phyloP scores from a whole-genome alignment of 2,888 invertebrate species.

The Gortyna flavago region DNA sequence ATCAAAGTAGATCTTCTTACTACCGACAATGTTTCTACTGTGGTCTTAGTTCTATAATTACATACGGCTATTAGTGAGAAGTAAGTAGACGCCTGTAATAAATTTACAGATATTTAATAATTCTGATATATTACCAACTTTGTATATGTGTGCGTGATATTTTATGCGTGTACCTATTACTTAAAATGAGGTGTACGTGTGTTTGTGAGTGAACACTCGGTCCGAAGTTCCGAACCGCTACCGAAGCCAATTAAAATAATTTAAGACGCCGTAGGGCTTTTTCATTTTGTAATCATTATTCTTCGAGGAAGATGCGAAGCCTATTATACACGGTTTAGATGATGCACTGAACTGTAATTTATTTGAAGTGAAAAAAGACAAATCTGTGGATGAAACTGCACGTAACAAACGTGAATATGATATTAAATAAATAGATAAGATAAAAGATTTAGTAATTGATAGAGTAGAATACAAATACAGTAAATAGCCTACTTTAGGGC shows the following conservation, averaged over 20 bases:
- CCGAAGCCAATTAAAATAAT: slow-evolving; percentile 91
- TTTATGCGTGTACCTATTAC: slow-evolving; percentile 70
- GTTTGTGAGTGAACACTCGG: slow-evolving; percentile 76
- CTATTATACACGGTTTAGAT: slow-evolving; percentile 88
- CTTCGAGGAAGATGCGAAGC: slow-evolving; percentile 86
- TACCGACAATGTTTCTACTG: slow-evolving; percentile 51
- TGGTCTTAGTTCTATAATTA: slow-evolving; percentile 65
- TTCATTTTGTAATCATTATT: slow-evolving; percentile 89
- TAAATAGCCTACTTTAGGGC: background rate
- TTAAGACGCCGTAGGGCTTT: slow-evolving; percentile 88
- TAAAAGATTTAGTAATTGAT: slow-evolving; percentile 4
- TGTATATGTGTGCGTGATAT: slow-evolving; percentile 65
- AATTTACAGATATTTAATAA: slow-evolving; percentile 72
- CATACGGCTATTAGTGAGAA: slow-evolving; percentile 64
- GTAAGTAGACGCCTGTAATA: slow-evolving; percentile 68
- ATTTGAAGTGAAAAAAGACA: slow-evolving; percentile 72
- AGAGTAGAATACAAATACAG: background rate
- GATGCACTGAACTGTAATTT: slow-evolving; percentile 85
- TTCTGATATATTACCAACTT: slow-evolving; percentile 68
- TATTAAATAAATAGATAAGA: slow-evolving; percentile 23
- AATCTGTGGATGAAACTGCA: slow-evolving; percentile 64
- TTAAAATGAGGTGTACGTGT: slow-evolving; percentile 68
- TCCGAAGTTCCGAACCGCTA: slow-evolving; percentile 80
- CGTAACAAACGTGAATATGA: slow-evolving; percentile 63
- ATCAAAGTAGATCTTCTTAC: slow-evolving; percentile 47